Conservation (phyloP, 2,888 invertebrate genomes). For the Drosophila tanythrix region DNA sequence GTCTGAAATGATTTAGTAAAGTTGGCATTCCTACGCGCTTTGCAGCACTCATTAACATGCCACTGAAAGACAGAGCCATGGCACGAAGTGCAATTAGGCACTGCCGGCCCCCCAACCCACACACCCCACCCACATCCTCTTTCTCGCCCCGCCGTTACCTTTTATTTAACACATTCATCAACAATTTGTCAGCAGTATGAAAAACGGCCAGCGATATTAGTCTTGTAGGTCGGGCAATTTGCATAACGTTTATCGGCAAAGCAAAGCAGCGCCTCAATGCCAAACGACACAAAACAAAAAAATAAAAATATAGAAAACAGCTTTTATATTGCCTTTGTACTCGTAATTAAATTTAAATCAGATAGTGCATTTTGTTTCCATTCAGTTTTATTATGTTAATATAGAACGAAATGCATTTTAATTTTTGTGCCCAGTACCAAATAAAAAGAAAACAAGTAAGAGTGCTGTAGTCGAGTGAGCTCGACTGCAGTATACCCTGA, state of each 20-base stretch:
- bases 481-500: no score
- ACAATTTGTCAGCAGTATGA: constrained; percentile 74
- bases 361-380: constrained; percentile 39
- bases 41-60: constrained; percentile 57
- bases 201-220: constrained; percentile 27
- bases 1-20: constrained; percentile 70
- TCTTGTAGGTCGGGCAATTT: constrained; percentile 49
- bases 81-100: constrained; percentile 57
- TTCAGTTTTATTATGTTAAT: constrained; percentile 36
- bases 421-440: not conserved
- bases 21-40: constrained; percentile 70
- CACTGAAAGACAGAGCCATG: constrained; percentile 40
- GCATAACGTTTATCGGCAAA: constrained; percentile 74
- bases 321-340: constrained; percentile 25
- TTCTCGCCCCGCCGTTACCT: not conserved
- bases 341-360: constrained; percentile 76
- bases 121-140: not conserved
- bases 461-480: no score
- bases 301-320: not conserved
- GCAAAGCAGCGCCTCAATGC: constrained; percentile 39
- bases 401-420: constrained; percentile 7
- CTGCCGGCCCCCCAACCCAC: not conserved
- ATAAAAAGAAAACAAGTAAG: not conserved
- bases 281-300: constrained; percentile 19
- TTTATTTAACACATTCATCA: constrained; percentile 73